These are phyloP conservation scores for Rhyacichthys aspro DNA, from an alignment of 2,797 vertebrate genomes.

Conservation along the genomic window DNA sequence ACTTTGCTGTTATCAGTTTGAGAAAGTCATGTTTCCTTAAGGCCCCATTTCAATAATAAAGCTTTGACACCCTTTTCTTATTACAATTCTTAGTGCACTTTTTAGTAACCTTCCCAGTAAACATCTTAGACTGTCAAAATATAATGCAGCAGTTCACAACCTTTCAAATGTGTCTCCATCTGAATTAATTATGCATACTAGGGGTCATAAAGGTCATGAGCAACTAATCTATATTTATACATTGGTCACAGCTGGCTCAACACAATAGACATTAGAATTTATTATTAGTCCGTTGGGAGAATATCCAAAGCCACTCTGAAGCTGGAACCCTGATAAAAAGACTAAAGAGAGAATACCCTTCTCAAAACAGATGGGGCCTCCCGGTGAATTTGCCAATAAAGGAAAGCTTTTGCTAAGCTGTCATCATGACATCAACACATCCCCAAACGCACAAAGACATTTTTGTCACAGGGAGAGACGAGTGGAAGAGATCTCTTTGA, in stretches of 20 bases:
- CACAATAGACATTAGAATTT: slow-evolving; percentile 24
- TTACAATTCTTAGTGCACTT: slow-evolving; percentile 35
- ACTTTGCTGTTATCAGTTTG: slow-evolving; percentile 18
- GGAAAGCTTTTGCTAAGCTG: slow-evolving; percentile 37
- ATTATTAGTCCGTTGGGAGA: slow-evolving; percentile 28
- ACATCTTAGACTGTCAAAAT: slow-evolving; percentile 4
- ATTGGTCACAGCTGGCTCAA: slow-evolving; percentile 56
- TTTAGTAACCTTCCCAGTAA: slow-evolving; percentile 22
- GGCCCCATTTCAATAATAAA: slow-evolving; percentile 60
- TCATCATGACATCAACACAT: slow-evolving; percentile 31
- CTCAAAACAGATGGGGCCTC: slow-evolving; percentile 31
- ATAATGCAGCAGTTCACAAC: slow-evolving; percentile 1
- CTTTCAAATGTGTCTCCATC: background rate
- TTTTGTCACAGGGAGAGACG: slow-evolving; percentile 49
- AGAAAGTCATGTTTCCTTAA: slow-evolving; percentile 59
- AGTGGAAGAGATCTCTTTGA: slow-evolving; percentile 27
- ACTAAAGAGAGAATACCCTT: slow-evolving; percentile 24
- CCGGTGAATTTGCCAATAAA: slow-evolving; percentile 25
- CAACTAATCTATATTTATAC: slow-evolving; percentile 11
- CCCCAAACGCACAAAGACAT: slow-evolving; percentile 50
- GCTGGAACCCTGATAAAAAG: slow-evolving; percentile 43
- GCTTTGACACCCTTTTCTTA: slow-evolving; percentile 24
- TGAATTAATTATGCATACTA: slow-evolving; percentile 10
- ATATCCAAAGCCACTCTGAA: slow-evolving; percentile 43
- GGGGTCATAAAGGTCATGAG: slow-evolving; percentile 11